Conservation (phyloP, 2,888 invertebrate species). For the Arge pagana region DNA sequence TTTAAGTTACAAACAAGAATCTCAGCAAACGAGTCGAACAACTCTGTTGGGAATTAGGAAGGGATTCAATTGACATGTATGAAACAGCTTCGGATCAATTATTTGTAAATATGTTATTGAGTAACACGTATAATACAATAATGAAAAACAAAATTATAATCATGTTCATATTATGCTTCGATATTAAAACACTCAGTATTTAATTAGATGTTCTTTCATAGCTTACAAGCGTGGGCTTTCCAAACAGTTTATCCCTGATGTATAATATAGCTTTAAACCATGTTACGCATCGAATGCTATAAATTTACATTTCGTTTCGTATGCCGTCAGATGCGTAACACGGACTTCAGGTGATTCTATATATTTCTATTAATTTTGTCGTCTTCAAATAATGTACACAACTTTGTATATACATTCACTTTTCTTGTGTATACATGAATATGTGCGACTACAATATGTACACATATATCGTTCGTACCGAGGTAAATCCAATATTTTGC, state of each 20-base stretch:
- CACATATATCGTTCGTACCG: conserved; percentile 15
- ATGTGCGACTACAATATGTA: conserved; percentile 1
- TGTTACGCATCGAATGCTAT: neutral
- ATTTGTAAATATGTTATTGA: conserved; percentile 55
- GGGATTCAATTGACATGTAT: too few species aligned
- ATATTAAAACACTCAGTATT: conserved; percentile 51
- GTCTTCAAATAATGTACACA: conserved; percentile 4
- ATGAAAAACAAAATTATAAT: conserved; percentile 54
- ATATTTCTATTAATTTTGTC: neutral
- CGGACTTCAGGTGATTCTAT: too few species aligned
- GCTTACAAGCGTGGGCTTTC: conserved; percentile 38
- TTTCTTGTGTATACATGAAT: neutral
- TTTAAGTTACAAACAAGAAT: too few species aligned
- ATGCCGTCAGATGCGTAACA: too few species aligned
- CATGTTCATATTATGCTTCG: conserved; percentile 48
- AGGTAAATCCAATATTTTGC: conserved; percentile 33
- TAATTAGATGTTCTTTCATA: conserved; percentile 37
- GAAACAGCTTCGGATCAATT: conserved; percentile 42
- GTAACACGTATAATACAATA: conserved; percentile 55
- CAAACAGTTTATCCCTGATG: too few species aligned
- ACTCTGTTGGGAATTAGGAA: too few species aligned
- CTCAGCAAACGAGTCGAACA: too few species aligned
- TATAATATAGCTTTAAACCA: neutral
- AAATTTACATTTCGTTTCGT: neutral
- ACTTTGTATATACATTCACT: neutral